These are phyloP conservation scores for Synanceia verrucosa DNA, from an alignment of 2,797 vertebrate genomes.

Conservation along the genomic window DNA sequence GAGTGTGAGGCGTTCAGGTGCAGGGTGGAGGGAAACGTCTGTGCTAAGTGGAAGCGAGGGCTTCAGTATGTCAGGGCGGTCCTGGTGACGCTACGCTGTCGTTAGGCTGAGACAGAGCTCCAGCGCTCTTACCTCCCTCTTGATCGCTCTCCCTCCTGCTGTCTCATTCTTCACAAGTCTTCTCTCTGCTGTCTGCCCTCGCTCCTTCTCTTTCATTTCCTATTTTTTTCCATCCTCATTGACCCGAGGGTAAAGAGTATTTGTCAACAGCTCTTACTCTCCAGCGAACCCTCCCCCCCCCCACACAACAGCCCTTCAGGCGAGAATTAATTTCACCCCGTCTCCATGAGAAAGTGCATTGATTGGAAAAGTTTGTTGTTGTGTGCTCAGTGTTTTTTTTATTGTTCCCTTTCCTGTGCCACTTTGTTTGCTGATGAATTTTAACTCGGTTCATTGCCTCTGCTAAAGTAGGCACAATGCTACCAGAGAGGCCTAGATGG, in stretches of 20 bases:
- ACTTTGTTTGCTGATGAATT: constrained; percentile 49
- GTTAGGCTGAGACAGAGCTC: constrained; percentile 49
- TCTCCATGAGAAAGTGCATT: constrained; percentile 64
- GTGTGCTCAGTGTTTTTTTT: constrained; percentile 45
- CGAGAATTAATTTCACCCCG: constrained; percentile 59
- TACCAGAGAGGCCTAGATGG: constrained; percentile 6
- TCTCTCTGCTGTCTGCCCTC: background rate
- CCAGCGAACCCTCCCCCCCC: constrained; percentile 28
- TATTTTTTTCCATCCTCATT: constrained; percentile 39
- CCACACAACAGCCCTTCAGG: constrained; percentile 51
- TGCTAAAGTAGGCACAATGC: constrained; percentile 30
- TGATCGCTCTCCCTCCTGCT: background rate
- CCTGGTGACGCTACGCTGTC: constrained; percentile 45
- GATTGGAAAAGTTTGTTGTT: constrained; percentile 71
- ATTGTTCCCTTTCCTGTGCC: constrained; percentile 35
- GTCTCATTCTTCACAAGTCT: background rate
- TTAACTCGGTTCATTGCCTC: constrained; percentile 37
- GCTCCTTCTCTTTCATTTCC: constrained; percentile 12
- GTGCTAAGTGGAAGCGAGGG: constrained; percentile 53
- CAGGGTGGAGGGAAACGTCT: constrained; percentile 50
- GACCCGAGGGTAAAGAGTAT: constrained; percentile 65
- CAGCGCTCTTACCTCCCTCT: constrained; percentile 40
- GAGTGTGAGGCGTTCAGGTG: constrained; percentile 40
- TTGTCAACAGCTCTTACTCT: constrained; percentile 73
- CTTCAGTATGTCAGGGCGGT: constrained; percentile 57